A percentile compares a stretch with the other conserved stretches of the same genome.
phyloP scores from a whole-genome alignment of 2,888 invertebrate genomes.

The Zhuqinia jingwanae region DNA sequence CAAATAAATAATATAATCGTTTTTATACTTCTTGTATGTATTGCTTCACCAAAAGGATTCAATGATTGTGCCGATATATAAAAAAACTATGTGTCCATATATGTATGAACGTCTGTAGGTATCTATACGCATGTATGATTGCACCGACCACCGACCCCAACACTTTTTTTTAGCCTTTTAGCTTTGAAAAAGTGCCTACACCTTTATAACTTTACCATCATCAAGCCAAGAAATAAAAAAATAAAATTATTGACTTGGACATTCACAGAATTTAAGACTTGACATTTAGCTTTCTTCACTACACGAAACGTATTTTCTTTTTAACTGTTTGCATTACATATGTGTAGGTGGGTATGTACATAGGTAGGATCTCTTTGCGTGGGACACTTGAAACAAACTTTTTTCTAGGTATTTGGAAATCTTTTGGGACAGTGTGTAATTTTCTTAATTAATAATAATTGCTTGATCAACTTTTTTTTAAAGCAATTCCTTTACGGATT shows the following conservation, averaged over 20 bases:
- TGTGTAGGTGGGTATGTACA: too few species aligned
- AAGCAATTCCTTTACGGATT: background rate
- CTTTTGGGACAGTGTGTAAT: slow-evolving; percentile 47
- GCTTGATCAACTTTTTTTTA: slow-evolving; percentile 69
- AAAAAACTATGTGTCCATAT: slow-evolving; percentile 29
- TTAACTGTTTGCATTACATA: background rate
- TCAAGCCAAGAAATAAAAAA: slow-evolving; percentile 50
- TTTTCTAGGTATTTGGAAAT: slow-evolving; percentile 41
- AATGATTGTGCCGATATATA: slow-evolving; percentile 53
- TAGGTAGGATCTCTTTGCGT: too few species aligned
- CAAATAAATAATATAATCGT: slow-evolving; percentile 74
- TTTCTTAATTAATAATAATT: slow-evolving; percentile 65
- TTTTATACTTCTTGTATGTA: slow-evolving; percentile 64
- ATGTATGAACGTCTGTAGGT: background rate
- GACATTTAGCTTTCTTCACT: slow-evolving; percentile 27
- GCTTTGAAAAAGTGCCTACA: slow-evolving; percentile 1
- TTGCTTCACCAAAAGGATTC: slow-evolving; percentile 43
- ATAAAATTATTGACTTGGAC: slow-evolving; percentile 55
- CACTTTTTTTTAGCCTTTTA: background rate
- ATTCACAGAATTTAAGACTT: slow-evolving; percentile 36
- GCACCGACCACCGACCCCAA: slow-evolving; percentile 1
- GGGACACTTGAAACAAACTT: background rate
- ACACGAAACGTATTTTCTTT: background rate
- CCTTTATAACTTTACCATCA: slow-evolving; percentile 7
- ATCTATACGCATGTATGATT: background rate